Evolutionary conservation across 2,888 invertebrate species (phyloP).

Genomic region (Bursaphelenchus okinawaensis): DNA sequence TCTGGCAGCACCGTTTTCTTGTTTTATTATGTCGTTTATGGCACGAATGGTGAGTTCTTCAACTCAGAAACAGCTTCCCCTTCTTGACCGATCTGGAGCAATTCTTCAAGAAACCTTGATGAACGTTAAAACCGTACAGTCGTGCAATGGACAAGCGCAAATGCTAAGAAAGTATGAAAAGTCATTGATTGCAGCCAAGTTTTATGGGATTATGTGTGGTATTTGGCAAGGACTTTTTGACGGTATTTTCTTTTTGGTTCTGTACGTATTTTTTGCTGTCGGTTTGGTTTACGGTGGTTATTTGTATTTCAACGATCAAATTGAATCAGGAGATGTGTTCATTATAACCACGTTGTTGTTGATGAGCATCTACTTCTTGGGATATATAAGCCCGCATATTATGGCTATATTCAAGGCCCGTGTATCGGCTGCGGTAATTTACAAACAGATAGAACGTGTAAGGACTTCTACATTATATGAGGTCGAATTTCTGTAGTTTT

Average conservation of each 20-base stretch:
- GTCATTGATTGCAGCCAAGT: constrained; percentile 10
- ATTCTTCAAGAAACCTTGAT: constrained; percentile 28
- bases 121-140: constrained; percentile 31
- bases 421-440: constrained; percentile 49
- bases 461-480: neutral
- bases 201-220: constrained; percentile 22
- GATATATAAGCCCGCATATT: constrained; percentile 46
- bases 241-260: constrained; percentile 23
- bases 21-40: constrained; percentile 25
- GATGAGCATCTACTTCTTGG: constrained; percentile 43
- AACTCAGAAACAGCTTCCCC: constrained; percentile 16
- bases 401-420: constrained; percentile 48
- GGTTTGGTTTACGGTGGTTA: constrained; percentile 10
- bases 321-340: constrained; percentile 45
- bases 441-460: constrained; percentile 44
- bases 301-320: constrained; percentile 6
- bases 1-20: constrained; percentile 14
- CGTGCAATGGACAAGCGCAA: constrained; percentile 25
- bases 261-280: constrained; percentile 14
- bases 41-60: constrained; percentile 18
- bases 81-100: constrained; percentile 19
- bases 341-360: constrained; percentile 42
- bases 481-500: neutral
- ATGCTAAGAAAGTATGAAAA: constrained; percentile 21
- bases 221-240: constrained; percentile 30